Evolutionary conservation across 1,140 invertebrate genomes (phyloP).

Genomic region (Vollenhovia emeryi): DNA sequence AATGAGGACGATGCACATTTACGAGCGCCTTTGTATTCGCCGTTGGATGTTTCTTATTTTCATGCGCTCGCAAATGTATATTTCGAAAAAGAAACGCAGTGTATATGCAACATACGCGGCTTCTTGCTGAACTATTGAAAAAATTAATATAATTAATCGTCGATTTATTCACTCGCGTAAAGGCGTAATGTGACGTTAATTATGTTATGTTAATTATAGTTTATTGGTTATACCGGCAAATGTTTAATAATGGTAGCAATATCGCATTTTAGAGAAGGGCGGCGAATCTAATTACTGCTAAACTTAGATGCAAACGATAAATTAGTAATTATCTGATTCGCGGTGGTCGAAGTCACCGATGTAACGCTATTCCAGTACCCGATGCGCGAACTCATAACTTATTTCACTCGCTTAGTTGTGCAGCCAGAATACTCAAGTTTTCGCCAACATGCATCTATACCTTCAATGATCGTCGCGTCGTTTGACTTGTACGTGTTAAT

Average conservation of each 20-base stretch:
- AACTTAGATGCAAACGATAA: slow-evolving; percentile 12
- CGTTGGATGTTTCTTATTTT: not conserved
- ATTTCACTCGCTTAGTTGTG: not conserved
- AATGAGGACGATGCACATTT: not conserved
- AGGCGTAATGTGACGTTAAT: not conserved
- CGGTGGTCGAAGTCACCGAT: not conserved
- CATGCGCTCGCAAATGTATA: not conserved
- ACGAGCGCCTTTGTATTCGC: not conserved
- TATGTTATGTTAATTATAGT: not conserved
- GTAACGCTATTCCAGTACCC: slow-evolving; percentile 11
- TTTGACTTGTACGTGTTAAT: not conserved
- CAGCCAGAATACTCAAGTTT: not conserved
- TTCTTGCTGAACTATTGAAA: not conserved
- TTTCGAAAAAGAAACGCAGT: not conserved
- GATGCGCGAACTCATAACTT: not conserved
- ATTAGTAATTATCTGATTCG: not conserved
- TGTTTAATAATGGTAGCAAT: not conserved
- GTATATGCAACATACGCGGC: not conserved
- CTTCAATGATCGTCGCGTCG: not conserved
- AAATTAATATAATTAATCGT: not conserved
- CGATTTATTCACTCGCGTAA: not conserved
- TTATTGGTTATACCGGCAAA: not conserved
- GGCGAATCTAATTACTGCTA: not conserved
- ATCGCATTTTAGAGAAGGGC: not conserved
- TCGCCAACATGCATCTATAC: not conserved